Percentiles rank a stretch among this genome's conserved stretches.
phyloP scores from a whole-genome alignment of 2,113 vertebrate genomes.

The Rousettus leschenaultii region DNA sequence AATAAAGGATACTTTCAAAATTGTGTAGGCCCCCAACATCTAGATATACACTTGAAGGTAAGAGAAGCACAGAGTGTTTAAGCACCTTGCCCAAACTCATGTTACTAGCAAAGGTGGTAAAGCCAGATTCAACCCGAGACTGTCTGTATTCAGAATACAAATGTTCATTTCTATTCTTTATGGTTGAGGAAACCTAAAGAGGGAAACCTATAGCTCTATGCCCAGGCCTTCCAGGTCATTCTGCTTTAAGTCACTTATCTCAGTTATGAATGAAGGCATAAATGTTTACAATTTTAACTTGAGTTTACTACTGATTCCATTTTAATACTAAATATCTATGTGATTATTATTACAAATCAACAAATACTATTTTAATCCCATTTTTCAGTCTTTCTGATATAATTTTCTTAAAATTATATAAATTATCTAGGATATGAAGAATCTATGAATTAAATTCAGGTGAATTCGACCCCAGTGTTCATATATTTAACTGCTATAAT shows the following conservation, averaged over 20 bases:
- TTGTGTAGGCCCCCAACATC: too few species aligned
- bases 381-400: background rate
- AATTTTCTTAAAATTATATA: background rate
- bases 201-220: fast-evolving
- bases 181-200: background rate
- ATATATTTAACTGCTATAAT: background rate
- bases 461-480: background rate
- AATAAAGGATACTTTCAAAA: background rate
- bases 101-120: background rate
- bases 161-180: background rate
- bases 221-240: background rate
- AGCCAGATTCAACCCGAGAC: background rate
- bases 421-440: background rate
- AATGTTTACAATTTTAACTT: background rate
- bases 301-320: background rate
- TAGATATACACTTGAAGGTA: background rate
- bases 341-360: background rate
- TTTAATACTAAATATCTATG: background rate
- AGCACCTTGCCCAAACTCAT: background rate
- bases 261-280: background rate
- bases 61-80: background rate
- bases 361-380: background rate
- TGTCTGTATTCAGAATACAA: background rate
- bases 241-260: background rate
- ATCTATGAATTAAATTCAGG: background rate